Percentiles rank a stretch among this genome's conserved stretches.
phyloP scores from a whole-genome alignment of 2,797 vertebrate species.

The Nothura maculosa region DNA sequence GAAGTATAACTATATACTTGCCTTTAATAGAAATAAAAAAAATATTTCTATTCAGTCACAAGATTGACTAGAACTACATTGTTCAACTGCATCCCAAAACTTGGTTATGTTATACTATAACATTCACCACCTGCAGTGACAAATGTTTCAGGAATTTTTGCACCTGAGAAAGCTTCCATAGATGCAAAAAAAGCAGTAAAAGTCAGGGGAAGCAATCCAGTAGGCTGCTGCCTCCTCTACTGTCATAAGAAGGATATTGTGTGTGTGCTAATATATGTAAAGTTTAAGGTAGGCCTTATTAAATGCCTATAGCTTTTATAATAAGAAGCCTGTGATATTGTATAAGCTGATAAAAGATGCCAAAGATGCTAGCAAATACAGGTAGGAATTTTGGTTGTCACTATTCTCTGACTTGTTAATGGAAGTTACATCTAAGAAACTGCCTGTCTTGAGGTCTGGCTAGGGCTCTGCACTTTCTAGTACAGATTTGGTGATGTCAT shows the following conservation, averaged over 20 bases:
- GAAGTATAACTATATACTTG: neutral
- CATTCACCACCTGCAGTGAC: neutral
- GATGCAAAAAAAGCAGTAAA: neutral
- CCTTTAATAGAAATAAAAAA: neutral
- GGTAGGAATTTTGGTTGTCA: neutral
- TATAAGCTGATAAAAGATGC: neutral
- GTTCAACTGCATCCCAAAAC: neutral
- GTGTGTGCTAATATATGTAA: accelerated
- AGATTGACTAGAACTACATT: neutral
- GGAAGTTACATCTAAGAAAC: neutral
- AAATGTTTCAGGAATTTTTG: neutral
- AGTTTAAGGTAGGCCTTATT: neutral
- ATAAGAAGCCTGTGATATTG: neutral
- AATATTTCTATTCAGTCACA: neutral
- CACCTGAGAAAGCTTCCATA: neutral
- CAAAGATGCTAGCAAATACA: neutral
- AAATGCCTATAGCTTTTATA: no score
- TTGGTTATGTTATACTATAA: neutral
- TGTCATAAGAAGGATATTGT: neutral
- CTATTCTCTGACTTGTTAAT: neutral
- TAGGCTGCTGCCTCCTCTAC: neutral
- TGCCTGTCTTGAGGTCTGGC: neutral
- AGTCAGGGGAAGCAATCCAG: neutral
- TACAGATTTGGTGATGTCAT: neutral
- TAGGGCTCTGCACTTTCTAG: neutral